Evolutionary conservation across 2,888 invertebrate genomes (phyloP).

Genomic region (Brachyptera putata): DNA sequence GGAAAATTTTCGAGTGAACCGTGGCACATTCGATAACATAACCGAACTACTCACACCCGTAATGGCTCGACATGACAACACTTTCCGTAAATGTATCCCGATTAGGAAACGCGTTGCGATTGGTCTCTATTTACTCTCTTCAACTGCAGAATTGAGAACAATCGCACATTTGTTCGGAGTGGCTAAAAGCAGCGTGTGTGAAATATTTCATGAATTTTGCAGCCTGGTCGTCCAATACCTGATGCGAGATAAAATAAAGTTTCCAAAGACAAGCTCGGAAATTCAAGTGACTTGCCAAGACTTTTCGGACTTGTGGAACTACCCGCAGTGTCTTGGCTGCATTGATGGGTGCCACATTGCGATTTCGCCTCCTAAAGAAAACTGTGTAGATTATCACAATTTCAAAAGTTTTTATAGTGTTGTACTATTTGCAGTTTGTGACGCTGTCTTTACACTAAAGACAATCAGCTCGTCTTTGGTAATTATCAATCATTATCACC

Average conservation of each 20-base stretch:
- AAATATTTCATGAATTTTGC: constrained; percentile 23
- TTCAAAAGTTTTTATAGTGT: background rate
- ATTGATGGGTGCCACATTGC: constrained; percentile 24
- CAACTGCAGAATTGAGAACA: no score
- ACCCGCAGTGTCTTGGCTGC: constrained; percentile 19
- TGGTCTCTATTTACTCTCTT: constrained; percentile 7
- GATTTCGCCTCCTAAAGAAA: no score
- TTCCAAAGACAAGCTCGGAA: constrained; percentile 14
- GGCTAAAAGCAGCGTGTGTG: constrained; percentile 19
- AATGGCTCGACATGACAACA: constrained; percentile 12
- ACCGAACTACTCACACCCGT: background rate
- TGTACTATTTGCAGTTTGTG: background rate
- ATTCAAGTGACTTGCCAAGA: background rate
- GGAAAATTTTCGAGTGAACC: background rate
- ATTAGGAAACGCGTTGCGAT: constrained; percentile 20
- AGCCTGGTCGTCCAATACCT: constrained; percentile 5
- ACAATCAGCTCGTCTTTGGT: no score
- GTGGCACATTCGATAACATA: background rate
- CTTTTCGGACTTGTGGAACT: constrained; percentile 20
- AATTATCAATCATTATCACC: no score
- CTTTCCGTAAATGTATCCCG: constrained; percentile 17
- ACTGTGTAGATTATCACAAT: background rate
- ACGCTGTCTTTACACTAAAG: no score
- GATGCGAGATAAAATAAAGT: constrained; percentile 2
- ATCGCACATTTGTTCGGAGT: constrained; percentile 20